Evolutionary conservation across 2,888 invertebrate species (phyloP).

Genomic region (Linnaemya vulpina): DNA sequence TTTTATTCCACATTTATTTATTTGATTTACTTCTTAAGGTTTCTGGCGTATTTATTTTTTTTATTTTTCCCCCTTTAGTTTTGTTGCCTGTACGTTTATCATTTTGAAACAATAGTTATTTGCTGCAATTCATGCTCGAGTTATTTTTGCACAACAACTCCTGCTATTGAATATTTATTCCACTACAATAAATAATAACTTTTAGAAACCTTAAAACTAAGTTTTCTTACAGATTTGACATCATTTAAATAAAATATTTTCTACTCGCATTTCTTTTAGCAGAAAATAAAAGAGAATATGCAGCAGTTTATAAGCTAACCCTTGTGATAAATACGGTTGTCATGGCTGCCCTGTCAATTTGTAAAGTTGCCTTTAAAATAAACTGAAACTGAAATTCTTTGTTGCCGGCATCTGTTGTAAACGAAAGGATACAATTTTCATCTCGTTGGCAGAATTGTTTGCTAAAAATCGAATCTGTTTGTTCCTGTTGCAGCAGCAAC

Average conservation of each 20-base stretch:
- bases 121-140: slow-evolving; percentile 46
- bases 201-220: slow-evolving; percentile 36
- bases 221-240: slow-evolving; percentile 41
- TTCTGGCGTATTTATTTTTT: not conserved
- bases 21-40: slow-evolving; percentile 30
- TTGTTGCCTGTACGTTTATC: slow-evolving; percentile 32
- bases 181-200: slow-evolving; percentile 35
- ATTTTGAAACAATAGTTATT: slow-evolving; percentile 54
- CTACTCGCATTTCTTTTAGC: slow-evolving; percentile 38
- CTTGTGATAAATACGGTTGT: slow-evolving; percentile 29
- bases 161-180: slow-evolving; percentile 52
- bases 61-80: too few species aligned
- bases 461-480: slow-evolving; percentile 32
- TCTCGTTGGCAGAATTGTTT: slow-evolving; percentile 23
- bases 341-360: slow-evolving; percentile 2
- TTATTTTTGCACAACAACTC: slow-evolving; percentile 38
- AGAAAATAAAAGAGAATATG: not conserved
- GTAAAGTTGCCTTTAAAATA: not conserved
- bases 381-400: not conserved
- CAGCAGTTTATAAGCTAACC: slow-evolving; percentile 15
- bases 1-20: slow-evolving; percentile 33
- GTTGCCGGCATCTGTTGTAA: not conserved
- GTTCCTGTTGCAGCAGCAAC: not conserved
- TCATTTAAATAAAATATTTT: slow-evolving; percentile 57
- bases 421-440: not conserved